Evolutionary conservation across 2,888 invertebrate genomes (phyloP).

Genomic region (Eulithis testata): DNA sequence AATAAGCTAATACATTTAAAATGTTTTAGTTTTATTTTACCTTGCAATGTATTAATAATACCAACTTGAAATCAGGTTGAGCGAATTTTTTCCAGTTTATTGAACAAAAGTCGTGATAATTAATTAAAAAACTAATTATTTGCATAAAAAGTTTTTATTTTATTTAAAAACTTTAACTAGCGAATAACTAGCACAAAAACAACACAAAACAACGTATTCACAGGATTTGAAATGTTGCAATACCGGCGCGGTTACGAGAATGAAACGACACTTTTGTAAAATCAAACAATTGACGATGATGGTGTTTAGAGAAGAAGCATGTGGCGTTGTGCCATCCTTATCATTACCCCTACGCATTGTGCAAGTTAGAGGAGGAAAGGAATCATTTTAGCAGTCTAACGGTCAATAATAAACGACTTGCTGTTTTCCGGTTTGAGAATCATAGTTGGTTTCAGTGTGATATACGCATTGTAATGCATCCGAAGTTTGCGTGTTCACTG

Average conservation of each 20-base stretch:
- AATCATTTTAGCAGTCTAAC: slow-evolving; percentile 8
- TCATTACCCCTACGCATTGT: slow-evolving; percentile 12
- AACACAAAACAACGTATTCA: slow-evolving; percentile 17
- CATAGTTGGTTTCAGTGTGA: too few relatives aligned
- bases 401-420: slow-evolving; percentile 9
- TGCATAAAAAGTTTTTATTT: slow-evolving; percentile 20
- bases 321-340: slow-evolving; percentile 10
- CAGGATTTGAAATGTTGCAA: slow-evolving; percentile 6
- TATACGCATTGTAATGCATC: too few relatives aligned
- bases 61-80: too few relatives aligned
- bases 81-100: too few relatives aligned
- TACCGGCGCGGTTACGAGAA: slow-evolving; percentile 14
- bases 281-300: slow-evolving; percentile 10
- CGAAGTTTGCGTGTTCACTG: too few relatives aligned
- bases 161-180: too few relatives aligned
- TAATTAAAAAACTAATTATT: too few relatives aligned
- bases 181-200: slow-evolving; percentile 15
- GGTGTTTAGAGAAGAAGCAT: slow-evolving; percentile 6
- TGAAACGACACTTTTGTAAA: slow-evolving; percentile 11
- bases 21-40: slow-evolving; percentile 17
- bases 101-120: too few relatives aligned
- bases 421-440: too few relatives aligned
- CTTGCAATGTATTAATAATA: slow-evolving; percentile 19
- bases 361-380: slow-evolving; percentile 14
- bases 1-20: slow-evolving; percentile 22